Conservation (phyloP, 2,113 vertebrate genomes). For the Tetrax tetrax region DNA sequence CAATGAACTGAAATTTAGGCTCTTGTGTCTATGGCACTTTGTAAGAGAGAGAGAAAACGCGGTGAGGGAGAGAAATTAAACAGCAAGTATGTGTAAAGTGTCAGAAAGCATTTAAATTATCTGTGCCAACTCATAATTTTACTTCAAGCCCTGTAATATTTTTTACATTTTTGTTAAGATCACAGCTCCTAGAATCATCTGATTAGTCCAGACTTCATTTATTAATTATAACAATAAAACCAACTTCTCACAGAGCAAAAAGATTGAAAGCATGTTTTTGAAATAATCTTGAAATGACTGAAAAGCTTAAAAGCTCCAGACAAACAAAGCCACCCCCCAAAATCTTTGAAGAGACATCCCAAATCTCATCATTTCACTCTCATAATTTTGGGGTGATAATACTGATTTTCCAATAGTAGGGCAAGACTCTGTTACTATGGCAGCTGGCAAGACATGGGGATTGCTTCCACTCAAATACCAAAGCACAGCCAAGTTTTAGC, state of each 20-base stretch:
- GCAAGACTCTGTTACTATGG: conserved; percentile 37
- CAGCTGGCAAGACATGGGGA: conserved; percentile 33
- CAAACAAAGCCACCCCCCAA: background rate
- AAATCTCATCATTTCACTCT: background rate
- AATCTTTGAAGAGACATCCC: background rate
- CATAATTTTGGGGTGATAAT: background rate
- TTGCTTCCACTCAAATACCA: conserved; percentile 39
- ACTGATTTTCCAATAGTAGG: background rate
- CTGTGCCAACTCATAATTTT: background rate
- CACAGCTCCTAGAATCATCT: background rate
- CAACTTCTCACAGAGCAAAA: background rate
- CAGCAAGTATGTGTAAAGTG: background rate
- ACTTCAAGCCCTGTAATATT: background rate
- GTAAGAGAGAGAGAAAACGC: background rate
- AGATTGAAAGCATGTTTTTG: background rate
- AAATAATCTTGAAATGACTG: background rate
- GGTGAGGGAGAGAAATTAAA: conserved; percentile 1
- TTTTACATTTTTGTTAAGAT: background rate
- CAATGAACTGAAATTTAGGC: background rate
- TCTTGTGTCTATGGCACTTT: conserved; percentile 26
- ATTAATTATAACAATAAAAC: background rate
- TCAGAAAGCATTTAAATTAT: background rate
- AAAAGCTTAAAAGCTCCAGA: background rate
- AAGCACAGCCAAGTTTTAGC: conserved; percentile 46
- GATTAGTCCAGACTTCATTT: background rate